A percentile compares a stretch with the other conserved stretches of the same genome.
Evolutionary conservation across 2,888 invertebrate species (phyloP).

Genomic region (Entomobrya multifasciata): DNA sequence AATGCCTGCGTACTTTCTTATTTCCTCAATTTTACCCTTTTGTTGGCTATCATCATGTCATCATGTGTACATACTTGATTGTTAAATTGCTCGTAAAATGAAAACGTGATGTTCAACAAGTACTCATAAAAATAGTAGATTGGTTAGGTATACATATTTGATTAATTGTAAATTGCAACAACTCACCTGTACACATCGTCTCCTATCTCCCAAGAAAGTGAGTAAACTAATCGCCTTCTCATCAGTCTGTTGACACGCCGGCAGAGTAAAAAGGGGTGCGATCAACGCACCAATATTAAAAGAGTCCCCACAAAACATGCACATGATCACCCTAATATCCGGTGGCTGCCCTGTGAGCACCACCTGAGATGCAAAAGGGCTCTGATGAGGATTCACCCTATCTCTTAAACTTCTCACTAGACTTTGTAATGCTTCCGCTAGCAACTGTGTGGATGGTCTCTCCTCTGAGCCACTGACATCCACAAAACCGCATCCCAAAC

Average conservation of each 20-base stretch:
- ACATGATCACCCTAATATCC: conserved; percentile 89
- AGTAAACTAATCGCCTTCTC: conserved; percentile 94
- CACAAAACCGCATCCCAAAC: conserved; percentile 79
- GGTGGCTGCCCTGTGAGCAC: conserved; percentile 76
- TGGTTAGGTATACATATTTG: too few species aligned
- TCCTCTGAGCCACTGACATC: conserved; percentile 78
- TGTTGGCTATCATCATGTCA: background rate
- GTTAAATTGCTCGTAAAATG: too few species aligned
- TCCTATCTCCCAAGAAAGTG: conserved; percentile 87
- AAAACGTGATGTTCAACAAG: too few species aligned
- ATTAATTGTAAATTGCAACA: too few species aligned
- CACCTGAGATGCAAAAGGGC: conserved; percentile 77
- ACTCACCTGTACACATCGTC: conserved; percentile 79
- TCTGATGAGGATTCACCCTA: conserved; percentile 78
- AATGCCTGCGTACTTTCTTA: conserved; percentile 17
- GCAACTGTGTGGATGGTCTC: conserved; percentile 76
- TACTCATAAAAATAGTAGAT: too few species aligned
- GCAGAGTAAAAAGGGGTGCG: conserved; percentile 92
- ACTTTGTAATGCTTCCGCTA: conserved; percentile 73
- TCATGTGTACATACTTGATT: too few species aligned
- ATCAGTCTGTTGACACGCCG: conserved; percentile 91
- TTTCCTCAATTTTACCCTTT: background rate
- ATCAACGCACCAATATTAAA: conserved; percentile 89
- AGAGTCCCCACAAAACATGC: conserved; percentile 98
- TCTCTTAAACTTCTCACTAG: conserved; percentile 76